Conservation (phyloP, 2,113 vertebrate genomes). For the Ariopsis seemanni region DNA sequence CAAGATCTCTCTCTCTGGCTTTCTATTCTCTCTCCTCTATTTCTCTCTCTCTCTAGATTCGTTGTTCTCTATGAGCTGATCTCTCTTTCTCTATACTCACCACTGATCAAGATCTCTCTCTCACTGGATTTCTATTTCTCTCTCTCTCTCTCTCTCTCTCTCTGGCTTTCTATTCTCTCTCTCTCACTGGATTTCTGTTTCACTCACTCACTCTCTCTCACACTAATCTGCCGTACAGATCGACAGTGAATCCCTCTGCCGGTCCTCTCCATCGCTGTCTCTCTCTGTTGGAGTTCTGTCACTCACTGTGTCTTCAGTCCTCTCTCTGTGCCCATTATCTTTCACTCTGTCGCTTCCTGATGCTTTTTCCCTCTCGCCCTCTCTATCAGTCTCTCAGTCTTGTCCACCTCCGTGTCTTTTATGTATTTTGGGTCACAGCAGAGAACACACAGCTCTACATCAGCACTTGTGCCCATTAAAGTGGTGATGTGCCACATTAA, state of each 20-base stretch:
- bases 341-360: too few relatives aligned
- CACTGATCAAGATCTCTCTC: background rate
- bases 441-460: background rate
- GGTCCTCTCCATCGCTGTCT: too few relatives aligned
- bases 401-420: background rate
- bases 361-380: background rate
- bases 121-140: background rate
- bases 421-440: conserved; percentile 27
- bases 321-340: too few relatives aligned
- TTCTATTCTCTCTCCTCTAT: background rate
- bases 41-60: background rate
- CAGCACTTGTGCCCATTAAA: background rate
- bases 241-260: background rate
- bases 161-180: background rate
- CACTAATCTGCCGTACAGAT: too few relatives aligned
- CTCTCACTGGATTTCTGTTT: background rate
- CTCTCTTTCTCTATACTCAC: background rate
- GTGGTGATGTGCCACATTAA: too few relatives aligned
- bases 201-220: too few relatives aligned
- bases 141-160: background rate
- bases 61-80: background rate
- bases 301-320: too few relatives aligned
- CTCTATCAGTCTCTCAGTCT: too few relatives aligned
- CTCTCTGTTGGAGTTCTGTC: too few relatives aligned
- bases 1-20: too few relatives aligned